Evolutionary conservation across 1,140 invertebrate genomes (phyloP).

Genomic region (Sycophaga agraensis): DNA sequence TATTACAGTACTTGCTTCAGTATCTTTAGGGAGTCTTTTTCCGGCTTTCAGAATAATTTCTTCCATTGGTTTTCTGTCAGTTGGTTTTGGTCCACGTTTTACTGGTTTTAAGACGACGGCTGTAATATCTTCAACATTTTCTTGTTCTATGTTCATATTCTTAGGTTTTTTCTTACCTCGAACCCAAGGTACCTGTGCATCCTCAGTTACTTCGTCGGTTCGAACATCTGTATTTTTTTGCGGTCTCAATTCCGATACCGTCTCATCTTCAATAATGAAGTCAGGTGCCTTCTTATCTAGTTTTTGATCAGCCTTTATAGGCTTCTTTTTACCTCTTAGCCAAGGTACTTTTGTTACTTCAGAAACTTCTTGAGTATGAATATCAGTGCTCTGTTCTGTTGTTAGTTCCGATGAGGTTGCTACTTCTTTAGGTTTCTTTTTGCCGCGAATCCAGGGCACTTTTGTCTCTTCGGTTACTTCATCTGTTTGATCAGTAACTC

Average conservation of each 20-base stretch:
- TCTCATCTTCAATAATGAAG: conserved; percentile 43
- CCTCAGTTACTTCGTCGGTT: conserved; percentile 36
- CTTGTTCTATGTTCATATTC: conserved; percentile 6
- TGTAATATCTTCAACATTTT: conserved; percentile 40
- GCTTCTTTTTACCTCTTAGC: conserved; percentile 46
- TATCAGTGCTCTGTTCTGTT: not conserved
- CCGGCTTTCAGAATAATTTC: not conserved
- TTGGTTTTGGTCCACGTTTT: conserved; percentile 37
- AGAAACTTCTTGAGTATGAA: not conserved
- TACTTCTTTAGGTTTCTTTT: conserved; percentile 28
- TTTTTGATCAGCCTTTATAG: conserved; percentile 32
- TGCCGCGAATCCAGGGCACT: conserved; percentile 53
- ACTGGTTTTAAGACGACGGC: conserved; percentile 29
- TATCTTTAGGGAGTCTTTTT: not conserved
- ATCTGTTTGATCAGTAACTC: conserved; percentile 19
- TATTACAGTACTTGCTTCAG: not conserved
- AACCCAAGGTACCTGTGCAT: conserved; percentile 25
- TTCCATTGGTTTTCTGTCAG: not conserved
- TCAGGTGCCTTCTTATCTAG: not conserved
- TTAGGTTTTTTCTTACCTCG: conserved; percentile 26
- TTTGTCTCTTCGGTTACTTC: conserved; percentile 40
- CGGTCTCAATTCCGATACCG: conserved; percentile 31
- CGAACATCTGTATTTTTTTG: conserved; percentile 32
- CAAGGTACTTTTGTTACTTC: conserved; percentile 3
- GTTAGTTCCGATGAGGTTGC: too few species aligned